phyloP scores from a whole-genome alignment of 2,797 vertebrate genomes.

The Knipowitschia caucasica region DNA sequence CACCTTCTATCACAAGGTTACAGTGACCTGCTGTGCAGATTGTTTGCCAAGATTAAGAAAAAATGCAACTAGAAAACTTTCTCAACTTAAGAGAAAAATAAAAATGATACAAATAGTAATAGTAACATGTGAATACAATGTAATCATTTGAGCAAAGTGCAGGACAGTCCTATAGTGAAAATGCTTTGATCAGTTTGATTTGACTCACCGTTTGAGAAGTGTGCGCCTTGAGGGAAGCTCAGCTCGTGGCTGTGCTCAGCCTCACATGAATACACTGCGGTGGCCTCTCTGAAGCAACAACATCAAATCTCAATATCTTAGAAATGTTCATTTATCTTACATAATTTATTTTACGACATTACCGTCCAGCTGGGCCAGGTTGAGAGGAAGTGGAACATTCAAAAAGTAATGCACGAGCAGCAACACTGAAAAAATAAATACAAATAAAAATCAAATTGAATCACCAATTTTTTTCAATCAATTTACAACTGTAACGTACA shows the following conservation, averaged over 20 bases:
- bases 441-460: background rate
- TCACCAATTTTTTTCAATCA: too few relatives aligned
- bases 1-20: conserved; percentile 72
- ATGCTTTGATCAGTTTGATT: background rate
- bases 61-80: conserved; percentile 39
- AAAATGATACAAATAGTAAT: too few relatives aligned
- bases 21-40: conserved; percentile 72
- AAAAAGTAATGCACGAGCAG: conserved; percentile 86
- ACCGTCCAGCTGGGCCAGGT: conserved; percentile 78
- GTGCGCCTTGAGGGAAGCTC: conserved; percentile 92
- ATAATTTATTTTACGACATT: conserved; percentile 56
- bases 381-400: conserved; percentile 81
- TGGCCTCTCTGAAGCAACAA: conserved; percentile 81
- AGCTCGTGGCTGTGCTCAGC: conserved; percentile 94
- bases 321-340: background rate
- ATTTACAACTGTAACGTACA: too few relatives aligned
- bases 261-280: conserved; percentile 93
- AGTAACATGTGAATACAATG: conserved; percentile 15
- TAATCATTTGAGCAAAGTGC: background rate
- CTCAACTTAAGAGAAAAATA: too few relatives aligned
- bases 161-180: conserved; percentile 5
- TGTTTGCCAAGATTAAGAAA: conserved; percentile 38
- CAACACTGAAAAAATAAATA: conserved; percentile 78
- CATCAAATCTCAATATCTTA: background rate
- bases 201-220: conserved; percentile 89